Evolutionary conservation across 2,888 invertebrate genomes (phyloP).

Genomic region (Troides aeacus): DNA sequence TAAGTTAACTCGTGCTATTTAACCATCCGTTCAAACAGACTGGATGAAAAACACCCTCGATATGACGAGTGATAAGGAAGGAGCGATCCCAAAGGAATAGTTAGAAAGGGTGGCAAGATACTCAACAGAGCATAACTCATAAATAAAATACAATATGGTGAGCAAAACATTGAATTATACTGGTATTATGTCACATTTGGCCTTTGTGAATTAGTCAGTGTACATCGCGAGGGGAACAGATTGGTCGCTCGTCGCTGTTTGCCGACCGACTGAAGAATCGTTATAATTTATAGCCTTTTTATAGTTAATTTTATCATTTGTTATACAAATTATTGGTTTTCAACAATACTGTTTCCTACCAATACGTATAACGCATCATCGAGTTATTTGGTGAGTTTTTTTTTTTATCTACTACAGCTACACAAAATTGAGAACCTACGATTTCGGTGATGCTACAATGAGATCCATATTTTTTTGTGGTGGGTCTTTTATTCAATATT

Average conservation of each 20-base stretch:
- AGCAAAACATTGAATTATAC: slow-evolving; percentile 81
- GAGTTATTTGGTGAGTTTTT: background rate
- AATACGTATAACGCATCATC: background rate
- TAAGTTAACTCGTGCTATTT: slow-evolving; percentile 78
- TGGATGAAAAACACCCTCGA: slow-evolving; percentile 68
- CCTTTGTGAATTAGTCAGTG: slow-evolving; percentile 77
- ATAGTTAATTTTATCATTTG: slow-evolving; percentile 11
- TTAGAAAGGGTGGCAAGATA: slow-evolving; percentile 51
- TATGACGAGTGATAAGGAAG: slow-evolving; percentile 50
- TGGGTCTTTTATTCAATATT: too few relatives aligned
- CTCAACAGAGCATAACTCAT: slow-evolving; percentile 76
- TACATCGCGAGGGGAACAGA: slow-evolving; percentile 62
- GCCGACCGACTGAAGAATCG: slow-evolving; percentile 56
- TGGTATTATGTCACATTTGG: slow-evolving; percentile 80
- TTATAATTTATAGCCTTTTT: slow-evolving; percentile 54
- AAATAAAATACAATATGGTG: slow-evolving; percentile 82
- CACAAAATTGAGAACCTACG: too few relatives aligned
- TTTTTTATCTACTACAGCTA: background rate
- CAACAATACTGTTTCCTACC: background rate
- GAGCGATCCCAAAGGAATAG: slow-evolving; percentile 38
- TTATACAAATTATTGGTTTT: background rate
- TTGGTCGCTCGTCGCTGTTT: slow-evolving; percentile 60
- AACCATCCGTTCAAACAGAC: slow-evolving; percentile 75
- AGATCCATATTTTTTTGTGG: too few relatives aligned
- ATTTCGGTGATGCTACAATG: too few relatives aligned